Evolutionary conservation across 2,888 invertebrate genomes (phyloP), one percentile per base, ranked within the genome.

Genomic region (Hyposoter dolosus): DNA sequence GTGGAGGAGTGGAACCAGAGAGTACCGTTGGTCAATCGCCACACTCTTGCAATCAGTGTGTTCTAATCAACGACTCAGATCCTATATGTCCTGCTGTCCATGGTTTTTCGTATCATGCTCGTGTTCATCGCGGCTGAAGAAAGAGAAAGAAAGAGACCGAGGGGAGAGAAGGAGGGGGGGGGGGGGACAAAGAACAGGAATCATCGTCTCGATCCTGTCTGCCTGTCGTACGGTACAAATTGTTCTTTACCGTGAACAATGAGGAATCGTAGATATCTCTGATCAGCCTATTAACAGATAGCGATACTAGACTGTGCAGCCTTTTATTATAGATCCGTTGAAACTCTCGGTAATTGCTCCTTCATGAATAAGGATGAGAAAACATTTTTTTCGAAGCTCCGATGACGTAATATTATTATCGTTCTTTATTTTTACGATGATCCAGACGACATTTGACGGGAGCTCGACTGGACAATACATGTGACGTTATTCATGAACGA

Each of bases 31-130:
- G 88, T 86, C 88, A 85, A 85, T 87, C 88, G 89, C 87, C 88
- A 89, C 90, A 90, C 84, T 87, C 76, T 69, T 74, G 87, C 85
- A 86, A 91, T 91, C 90, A 89, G 89, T 87, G 87, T 63, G 81
- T 81, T 90, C 89, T 90, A 90, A 91, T 91, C 91, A 89, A 87
- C 79, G 86, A 87, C 88, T 88, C 86, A 82, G 89, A 90, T 90
- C 90, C 85, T 88, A 89, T 82, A 83, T 40, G 68, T 69, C 85
- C 77, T 69, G 80, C 60, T 50, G 83, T 86, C 66, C 69, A 63
- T 63, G 50, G 79, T 88, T 85, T 86, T 86, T 85, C 74, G 86
- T 74, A 72, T 72, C 77, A 68, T 60, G 68, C 53, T 63, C 82
- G 79, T 82, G 79, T 65, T 66, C 74, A 80, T 60, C 45, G 28